Evolutionary conservation across 2,797 vertebrate species (phyloP).

Genomic region (Malurus splendens): DNA sequence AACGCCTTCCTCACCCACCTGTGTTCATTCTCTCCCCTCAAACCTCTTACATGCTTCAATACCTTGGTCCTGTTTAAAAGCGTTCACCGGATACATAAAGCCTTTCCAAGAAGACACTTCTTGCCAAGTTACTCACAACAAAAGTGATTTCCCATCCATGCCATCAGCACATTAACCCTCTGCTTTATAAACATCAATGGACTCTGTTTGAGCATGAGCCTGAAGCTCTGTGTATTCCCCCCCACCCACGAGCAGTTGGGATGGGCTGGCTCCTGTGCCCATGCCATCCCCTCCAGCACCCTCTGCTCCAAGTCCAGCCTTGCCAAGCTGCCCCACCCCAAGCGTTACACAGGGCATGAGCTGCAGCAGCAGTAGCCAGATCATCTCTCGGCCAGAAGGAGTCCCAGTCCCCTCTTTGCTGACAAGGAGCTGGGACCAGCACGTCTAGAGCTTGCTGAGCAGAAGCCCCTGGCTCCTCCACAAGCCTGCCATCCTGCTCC

Average conservation of each 20-base stretch:
- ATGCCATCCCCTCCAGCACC: background rate
- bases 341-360: background rate
- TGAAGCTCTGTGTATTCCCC: background rate
- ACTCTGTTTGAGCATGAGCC: background rate
- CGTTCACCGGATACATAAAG: background rate
- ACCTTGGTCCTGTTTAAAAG: background rate
- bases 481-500: background rate
- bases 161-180: fast-evolving
- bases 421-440: background rate
- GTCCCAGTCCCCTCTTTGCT: background rate
- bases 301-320: background rate
- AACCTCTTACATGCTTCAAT: background rate
- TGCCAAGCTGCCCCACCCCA: fast-evolving
- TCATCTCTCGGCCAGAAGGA: background rate
- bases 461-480: background rate
- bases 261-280: fast-evolving
- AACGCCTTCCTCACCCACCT: background rate
- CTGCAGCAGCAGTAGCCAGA: background rate
- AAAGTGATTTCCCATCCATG: background rate
- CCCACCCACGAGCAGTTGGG: fast-evolving
- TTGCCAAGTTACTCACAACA: background rate
- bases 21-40: background rate
- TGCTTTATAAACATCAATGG: background rate
- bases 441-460: background rate
- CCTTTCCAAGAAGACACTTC: background rate